Evolutionary conservation across 2,797 vertebrate species (phyloP), one percentile per base, ranked within the genome.

Genomic region (Chaunax sp.): DNA sequence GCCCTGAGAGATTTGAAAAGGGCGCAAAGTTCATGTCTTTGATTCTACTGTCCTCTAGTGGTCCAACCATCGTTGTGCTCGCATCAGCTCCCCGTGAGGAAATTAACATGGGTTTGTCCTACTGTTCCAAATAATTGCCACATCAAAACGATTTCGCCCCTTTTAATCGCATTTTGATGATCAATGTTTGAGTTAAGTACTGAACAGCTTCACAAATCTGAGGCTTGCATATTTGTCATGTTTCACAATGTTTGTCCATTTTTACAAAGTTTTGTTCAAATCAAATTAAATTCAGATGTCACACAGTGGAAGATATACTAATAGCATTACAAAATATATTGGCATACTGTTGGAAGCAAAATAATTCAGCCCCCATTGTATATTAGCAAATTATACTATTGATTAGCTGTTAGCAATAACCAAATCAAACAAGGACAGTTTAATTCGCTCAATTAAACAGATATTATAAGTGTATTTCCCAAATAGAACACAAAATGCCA

Each of bases 31-130:
- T 58, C 15, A 51, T 57, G n/a, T 57, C 2, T 86, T 81, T 47
- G 80, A 25, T 15, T 73, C 10, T 41, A 38, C 10, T 77, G 52
- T 88, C 76, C 75, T 66, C 90, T 88, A 23, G 83, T 69, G 90
- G 85, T 22, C 12, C 0, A 19, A 49, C 0, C 16, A n/a, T 0
- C 0, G 6, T 2, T 13, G 16, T 69, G 56, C 60, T 10, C 1
- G 6, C 8, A 18, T 3, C 10, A 2, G 11, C 38, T 37, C 11
- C 10, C 7, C n/a, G n/a, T n/a, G 5, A 16, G 18, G 25, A 35
- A n/a, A 46, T 25, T 15, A 9, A 12, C 14, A 25, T 4, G 14
- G 14, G 4, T 28, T 26, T 22, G n/a, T 14, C 53, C 11, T 9
- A 10, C 12, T n/a, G 19, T 51, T 33, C 5, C 30, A 19, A 23